Conservation (phyloP, 2,113 vertebrate species). For the Otolemur garnettii region DNA sequence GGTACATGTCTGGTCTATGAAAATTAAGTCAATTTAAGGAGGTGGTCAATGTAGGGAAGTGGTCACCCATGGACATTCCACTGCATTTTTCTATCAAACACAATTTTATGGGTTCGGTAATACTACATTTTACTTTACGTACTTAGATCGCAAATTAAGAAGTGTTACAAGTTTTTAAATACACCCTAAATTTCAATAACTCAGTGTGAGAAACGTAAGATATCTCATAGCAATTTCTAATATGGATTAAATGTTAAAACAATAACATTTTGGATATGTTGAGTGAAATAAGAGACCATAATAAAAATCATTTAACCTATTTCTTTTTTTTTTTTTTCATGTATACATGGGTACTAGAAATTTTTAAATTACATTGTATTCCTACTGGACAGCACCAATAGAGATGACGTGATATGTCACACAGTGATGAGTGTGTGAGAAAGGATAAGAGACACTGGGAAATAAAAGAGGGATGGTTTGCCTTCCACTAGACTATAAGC, state of each 20-base stretch:
- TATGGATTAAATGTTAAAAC: not conserved
- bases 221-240: not conserved
- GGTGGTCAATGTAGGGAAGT: too few relatives aligned
- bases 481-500: not conserved
- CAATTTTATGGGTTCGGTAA: not conserved
- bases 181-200: not conserved
- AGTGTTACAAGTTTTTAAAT: not conserved
- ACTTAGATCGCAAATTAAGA: not conserved
- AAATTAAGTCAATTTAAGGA: too few relatives aligned
- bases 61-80: too few relatives aligned
- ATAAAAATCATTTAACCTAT: not conserved
- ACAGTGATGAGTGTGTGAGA: not conserved
- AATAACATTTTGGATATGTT: not conserved
- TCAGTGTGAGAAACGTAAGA: not conserved
- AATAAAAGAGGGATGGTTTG: not conserved
- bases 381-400: not conserved
- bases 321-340: conserved; percentile 9
- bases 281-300: not conserved
- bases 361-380: not conserved
- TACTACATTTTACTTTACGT: not conserved
- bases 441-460: not conserved
- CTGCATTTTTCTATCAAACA: not conserved
- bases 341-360: not conserved
- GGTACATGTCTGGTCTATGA: too few relatives aligned
- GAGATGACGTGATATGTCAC: not conserved